These are phyloP conservation scores for Ifrita kowaldi DNA, from an alignment of 2,113 vertebrate genomes.

Conservation along the genomic window DNA sequence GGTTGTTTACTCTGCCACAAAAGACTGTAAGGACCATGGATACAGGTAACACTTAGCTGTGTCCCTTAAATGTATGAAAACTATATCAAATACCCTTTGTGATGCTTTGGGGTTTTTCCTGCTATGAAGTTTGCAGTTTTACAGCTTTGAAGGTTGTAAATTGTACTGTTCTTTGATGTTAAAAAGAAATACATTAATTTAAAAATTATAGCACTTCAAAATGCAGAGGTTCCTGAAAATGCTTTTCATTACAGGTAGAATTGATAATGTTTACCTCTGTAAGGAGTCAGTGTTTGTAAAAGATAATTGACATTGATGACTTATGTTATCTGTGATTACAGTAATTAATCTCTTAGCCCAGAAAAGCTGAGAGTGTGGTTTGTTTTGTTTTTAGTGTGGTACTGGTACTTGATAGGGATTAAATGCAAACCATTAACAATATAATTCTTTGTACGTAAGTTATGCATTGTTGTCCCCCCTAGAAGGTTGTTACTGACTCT, in stretches of 20 bases:
- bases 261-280: neutral
- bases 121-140: neutral
- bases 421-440: neutral
- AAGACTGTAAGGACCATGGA: constrained; percentile 92
- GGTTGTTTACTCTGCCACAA: constrained; percentile 92
- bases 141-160: neutral
- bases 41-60: constrained; percentile 80
- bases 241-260: neutral
- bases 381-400: neutral
- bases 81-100: neutral
- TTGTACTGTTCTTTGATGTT: neutral
- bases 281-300: neutral
- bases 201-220: neutral
- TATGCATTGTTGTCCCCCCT: neutral
- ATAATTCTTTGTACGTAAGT: neutral
- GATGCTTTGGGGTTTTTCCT: neutral
- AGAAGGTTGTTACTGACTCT: neutral
- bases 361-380: neutral
- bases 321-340: neutral
- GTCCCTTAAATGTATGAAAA: neutral
- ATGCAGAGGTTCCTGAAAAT: neutral
- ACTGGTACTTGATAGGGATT: neutral
- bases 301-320: neutral
- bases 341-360: neutral
- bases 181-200: neutral